These are phyloP conservation scores for Lutjanus campechanus DNA, from an alignment of 2,797 vertebrate species.

Conservation along the genomic window DNA sequence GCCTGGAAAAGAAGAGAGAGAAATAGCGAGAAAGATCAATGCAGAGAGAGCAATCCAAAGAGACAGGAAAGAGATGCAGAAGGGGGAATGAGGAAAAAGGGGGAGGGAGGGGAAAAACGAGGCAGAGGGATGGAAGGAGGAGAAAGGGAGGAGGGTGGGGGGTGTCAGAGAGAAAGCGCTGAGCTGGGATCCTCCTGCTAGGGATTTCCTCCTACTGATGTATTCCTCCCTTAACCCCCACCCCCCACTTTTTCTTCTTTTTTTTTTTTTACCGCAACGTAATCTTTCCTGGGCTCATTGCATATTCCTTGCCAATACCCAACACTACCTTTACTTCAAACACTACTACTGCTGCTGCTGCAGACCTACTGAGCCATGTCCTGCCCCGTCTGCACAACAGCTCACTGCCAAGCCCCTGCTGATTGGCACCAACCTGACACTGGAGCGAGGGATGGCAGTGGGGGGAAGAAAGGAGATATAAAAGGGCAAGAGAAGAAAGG, in stretches of 20 bases:
- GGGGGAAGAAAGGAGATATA: neutral
- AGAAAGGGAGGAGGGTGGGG: neutral
- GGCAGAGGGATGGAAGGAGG: slow-evolving; percentile 25
- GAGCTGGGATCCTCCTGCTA: slow-evolving; percentile 79
- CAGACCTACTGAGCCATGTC: slow-evolving; percentile 16
- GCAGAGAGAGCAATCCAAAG: slow-evolving; percentile 41
- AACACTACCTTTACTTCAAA: slow-evolving; percentile 18
- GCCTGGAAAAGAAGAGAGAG: slow-evolving; percentile 7
- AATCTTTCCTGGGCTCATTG: slow-evolving; percentile 63
- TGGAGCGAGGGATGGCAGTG: slow-evolving; percentile 28
- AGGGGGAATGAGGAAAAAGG: slow-evolving; percentile 12
- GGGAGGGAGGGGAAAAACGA: slow-evolving; percentile 16
- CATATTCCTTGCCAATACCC: slow-evolving; percentile 47
- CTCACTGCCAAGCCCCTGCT: slow-evolving; percentile 49
- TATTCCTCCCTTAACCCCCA: slow-evolving; percentile 27
- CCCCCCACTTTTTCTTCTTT: neutral
- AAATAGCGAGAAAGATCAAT: slow-evolving; percentile 24
- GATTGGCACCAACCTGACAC: slow-evolving; percentile 53
- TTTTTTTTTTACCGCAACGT: slow-evolving; percentile 56
- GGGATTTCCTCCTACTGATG: slow-evolving; percentile 83
- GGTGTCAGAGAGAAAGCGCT: slow-evolving; percentile 67
- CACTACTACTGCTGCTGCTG: slow-evolving; percentile 18
- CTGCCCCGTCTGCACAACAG: slow-evolving; percentile 30
- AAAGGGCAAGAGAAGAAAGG: slow-evolving; percentile 44
- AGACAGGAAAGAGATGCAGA: slow-evolving; percentile 48